These are phyloP conservation scores for Bungarus multicinctus DNA, from an alignment of 2,113 vertebrate genomes.

Conservation along the genomic window DNA sequence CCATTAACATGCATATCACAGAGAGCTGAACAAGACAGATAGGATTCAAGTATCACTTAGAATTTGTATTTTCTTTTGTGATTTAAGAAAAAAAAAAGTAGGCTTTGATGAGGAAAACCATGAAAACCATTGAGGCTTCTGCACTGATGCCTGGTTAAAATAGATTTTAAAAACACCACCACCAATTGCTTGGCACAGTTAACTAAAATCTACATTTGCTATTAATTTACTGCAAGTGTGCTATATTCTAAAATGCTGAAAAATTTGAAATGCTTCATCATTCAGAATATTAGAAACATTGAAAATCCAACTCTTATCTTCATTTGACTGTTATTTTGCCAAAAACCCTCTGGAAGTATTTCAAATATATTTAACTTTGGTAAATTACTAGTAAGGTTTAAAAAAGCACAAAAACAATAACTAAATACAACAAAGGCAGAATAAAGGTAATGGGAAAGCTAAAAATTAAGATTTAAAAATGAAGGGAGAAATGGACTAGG, in stretches of 20 bases:
- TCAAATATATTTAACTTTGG: constrained; percentile 26
- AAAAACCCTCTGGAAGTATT: constrained; percentile 13
- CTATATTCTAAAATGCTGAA: constrained; percentile 47
- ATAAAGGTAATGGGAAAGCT: not conserved
- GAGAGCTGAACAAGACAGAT: not conserved
- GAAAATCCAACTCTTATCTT: constrained; percentile 32
- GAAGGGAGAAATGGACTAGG: not conserved
- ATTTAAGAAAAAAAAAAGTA: not conserved
- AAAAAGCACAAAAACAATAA: not conserved
- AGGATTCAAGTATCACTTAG: not conserved
- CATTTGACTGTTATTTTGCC: constrained; percentile 11
- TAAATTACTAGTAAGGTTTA: not conserved
- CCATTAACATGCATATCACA: not conserved
- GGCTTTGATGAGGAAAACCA: constrained; percentile 27
- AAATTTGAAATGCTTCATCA: constrained; percentile 50
- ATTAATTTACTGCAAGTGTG: constrained; percentile 64
- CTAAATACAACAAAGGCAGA: not conserved
- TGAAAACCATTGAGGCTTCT: constrained; percentile 41
- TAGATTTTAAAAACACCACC: constrained; percentile 15
- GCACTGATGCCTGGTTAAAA: constrained; percentile 57
- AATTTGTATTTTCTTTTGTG: constrained; percentile 22
- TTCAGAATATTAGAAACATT: constrained; percentile 26
- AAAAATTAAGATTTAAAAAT: not conserved
- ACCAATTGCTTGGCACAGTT: constrained; percentile 50
- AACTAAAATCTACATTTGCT: constrained; percentile 54